Conservation (phyloP, 2,797 vertebrate species). For the Galagoides demidoff region DNA sequence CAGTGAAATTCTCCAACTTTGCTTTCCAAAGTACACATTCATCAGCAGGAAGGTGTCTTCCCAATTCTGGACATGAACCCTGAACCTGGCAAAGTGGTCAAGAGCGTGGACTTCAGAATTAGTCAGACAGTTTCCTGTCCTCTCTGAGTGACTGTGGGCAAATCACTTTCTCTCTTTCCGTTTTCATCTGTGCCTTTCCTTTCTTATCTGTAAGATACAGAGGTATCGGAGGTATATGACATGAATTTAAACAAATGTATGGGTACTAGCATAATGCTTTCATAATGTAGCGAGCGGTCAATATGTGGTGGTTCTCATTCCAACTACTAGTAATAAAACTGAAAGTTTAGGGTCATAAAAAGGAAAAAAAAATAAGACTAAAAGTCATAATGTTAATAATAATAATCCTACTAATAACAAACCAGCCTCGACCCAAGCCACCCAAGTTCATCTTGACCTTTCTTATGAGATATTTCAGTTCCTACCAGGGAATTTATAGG, state of each 20-base stretch:
- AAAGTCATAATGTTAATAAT: not conserved
- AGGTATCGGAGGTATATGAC: not conserved
- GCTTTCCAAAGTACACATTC: not conserved
- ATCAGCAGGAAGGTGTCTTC: not conserved
- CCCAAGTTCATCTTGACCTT: slow-evolving; percentile 48
- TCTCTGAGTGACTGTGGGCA: not conserved
- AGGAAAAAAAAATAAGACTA: not conserved
- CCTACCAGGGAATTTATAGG: slow-evolving; percentile 48
- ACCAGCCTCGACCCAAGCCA: not conserved
- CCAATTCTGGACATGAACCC: not conserved
- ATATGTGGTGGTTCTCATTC: not conserved
- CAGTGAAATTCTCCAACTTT: not conserved
- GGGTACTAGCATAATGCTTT: not conserved
- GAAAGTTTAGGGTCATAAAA: not conserved
- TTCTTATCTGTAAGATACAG: not conserved
- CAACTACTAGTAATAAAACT: not conserved
- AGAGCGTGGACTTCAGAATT: not conserved
- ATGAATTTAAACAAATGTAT: not conserved
- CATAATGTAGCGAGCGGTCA: not conserved
- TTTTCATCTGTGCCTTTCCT: not conserved
- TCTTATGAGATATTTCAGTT: slow-evolving; percentile 62
- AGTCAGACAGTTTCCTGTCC: not conserved
- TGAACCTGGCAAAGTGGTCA: not conserved
- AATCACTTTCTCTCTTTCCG: not conserved
- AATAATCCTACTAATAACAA: not conserved